Evolutionary conservation across 2,113 vertebrate species (phyloP).

Genomic region (Pterocles orientalis): DNA sequence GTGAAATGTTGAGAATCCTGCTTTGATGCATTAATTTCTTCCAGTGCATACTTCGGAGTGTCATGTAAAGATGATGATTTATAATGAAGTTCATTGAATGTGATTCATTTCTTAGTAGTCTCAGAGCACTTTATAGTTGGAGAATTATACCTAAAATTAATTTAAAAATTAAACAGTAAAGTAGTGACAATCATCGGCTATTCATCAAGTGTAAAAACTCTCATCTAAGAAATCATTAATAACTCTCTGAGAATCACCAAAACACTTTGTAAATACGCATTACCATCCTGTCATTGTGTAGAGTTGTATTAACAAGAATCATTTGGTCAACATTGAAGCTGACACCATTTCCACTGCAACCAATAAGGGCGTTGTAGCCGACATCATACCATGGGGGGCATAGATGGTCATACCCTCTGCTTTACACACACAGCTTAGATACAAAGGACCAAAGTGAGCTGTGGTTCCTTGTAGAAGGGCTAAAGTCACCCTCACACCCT

Average conservation of each 20-base stretch:
- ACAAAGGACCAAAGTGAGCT: neutral
- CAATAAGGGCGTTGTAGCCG: neutral
- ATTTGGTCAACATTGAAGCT: neutral
- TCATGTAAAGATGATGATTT: slow-evolving; percentile 30
- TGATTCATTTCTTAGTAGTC: slow-evolving; percentile 55
- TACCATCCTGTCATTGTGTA: neutral
- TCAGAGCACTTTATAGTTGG: slow-evolving; percentile 21
- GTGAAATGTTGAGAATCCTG: neutral
- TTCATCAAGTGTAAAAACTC: slow-evolving; percentile 39
- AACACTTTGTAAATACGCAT: slow-evolving; percentile 8
- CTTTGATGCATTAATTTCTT: slow-evolving; percentile 49
- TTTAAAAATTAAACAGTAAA: slow-evolving; percentile 56
- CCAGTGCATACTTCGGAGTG: neutral
- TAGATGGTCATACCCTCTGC: neutral
- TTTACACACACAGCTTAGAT: neutral
- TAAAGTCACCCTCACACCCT: neutral
- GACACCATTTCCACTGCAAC: neutral
- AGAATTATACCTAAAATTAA: slow-evolving; percentile 60
- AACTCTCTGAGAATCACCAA: slow-evolving; percentile 3
- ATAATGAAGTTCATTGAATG: slow-evolving; percentile 56
- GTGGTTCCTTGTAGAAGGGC: neutral
- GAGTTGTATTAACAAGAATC: neutral
- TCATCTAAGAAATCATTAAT: slow-evolving; percentile 28
- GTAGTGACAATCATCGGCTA: slow-evolving; percentile 48
- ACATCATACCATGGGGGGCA: too few species aligned